These are phyloP conservation scores for Bellardia pandia DNA, from an alignment of 2,888 invertebrate species.

Conservation along the genomic window DNA sequence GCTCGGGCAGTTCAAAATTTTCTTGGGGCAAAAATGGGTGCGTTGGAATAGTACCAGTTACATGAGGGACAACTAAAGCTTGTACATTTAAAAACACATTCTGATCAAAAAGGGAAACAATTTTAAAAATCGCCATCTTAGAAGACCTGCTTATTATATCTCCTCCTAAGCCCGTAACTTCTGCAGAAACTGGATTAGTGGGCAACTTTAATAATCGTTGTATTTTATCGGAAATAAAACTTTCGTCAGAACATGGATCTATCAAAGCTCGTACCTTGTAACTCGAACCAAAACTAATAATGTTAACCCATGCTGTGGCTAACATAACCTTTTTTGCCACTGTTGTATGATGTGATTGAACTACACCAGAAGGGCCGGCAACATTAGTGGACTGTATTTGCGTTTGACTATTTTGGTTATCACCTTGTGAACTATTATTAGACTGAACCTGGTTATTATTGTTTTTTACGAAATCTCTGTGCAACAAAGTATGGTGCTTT, in stretches of 20 bases:
- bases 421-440: too few relatives aligned
- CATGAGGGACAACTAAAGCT: neutral
- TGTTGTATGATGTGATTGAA: neutral
- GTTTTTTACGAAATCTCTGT: neutral
- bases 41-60: neutral
- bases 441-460: neutral
- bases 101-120: too few relatives aligned
- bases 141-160: too few relatives aligned
- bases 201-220: neutral
- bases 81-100: neutral
- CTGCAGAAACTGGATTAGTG: too few relatives aligned
- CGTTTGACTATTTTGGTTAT: neutral
- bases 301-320: neutral
- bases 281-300: too few relatives aligned
- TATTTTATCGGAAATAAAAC: neutral
- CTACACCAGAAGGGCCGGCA: neutral
- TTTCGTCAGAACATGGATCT: neutral
- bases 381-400: neutral
- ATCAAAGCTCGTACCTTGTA: too few relatives aligned
- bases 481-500: neutral
- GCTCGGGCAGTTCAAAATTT: neutral
- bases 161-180: too few relatives aligned
- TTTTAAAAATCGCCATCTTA: too few relatives aligned
- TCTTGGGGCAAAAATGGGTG: neutral
- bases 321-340: neutral